Percentiles rank a stretch among this genome's conserved stretches.
phyloP scores from a whole-genome alignment of 2,888 invertebrate species.

The Ashinkailepas kermadecensis region DNA sequence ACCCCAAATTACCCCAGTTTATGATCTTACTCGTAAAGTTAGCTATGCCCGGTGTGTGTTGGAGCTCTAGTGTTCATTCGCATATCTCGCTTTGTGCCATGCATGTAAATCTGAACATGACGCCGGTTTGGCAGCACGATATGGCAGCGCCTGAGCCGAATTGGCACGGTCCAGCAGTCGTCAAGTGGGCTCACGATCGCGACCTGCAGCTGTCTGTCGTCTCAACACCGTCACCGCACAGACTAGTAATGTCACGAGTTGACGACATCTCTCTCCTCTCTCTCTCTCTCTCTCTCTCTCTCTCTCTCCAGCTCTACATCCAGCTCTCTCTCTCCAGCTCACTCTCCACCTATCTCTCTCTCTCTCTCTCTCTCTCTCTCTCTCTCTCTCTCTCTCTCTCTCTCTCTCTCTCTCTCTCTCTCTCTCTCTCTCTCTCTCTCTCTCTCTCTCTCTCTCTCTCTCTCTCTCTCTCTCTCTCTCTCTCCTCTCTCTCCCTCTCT shows the following conservation, averaged over 20 bases:
- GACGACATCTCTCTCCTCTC: too few relatives aligned
- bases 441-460: slow-evolving; percentile 13
- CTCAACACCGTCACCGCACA: background rate
- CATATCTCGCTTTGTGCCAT: background rate
- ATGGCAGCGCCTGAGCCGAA: background rate
- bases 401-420: background rate
- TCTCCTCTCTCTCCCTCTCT: slow-evolving; percentile 23
- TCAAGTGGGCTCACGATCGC: background rate
- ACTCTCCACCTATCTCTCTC: too few relatives aligned
- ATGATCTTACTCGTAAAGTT: background rate
- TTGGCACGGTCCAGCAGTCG: background rate
- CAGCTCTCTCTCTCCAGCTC: background rate
- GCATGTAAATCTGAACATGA: too few relatives aligned
- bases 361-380: background rate
- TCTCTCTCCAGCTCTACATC: background rate
- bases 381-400: slow-evolving; percentile 15
- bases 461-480: background rate
- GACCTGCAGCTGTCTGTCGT: background rate
- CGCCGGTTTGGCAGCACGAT: background rate
- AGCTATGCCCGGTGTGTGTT: background rate
- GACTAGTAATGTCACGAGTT: too few relatives aligned
- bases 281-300: background rate
- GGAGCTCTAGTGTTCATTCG: background rate
- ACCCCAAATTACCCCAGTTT: background rate
- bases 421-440: background rate